Percentiles rank a stretch among this genome's conserved stretches.
Evolutionary conservation across 2,113 vertebrate genomes (phyloP).

Genomic region (Odocoileus hemionus): DNA sequence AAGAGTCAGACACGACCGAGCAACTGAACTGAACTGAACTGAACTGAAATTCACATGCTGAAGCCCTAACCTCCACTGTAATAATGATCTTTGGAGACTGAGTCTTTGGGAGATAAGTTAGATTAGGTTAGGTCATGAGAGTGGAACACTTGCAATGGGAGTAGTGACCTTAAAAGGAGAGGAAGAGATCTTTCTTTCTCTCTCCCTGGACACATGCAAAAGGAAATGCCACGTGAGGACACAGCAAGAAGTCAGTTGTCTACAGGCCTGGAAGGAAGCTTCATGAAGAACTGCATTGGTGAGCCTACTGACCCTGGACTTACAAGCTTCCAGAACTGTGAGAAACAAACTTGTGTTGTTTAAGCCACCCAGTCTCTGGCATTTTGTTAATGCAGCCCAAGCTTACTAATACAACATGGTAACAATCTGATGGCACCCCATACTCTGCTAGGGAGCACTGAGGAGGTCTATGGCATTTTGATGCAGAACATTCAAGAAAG

Average conservation of each 20-base stretch:
- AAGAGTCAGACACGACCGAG: neutral
- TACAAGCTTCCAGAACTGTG: neutral
- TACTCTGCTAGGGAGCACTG: neutral
- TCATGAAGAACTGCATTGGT: neutral
- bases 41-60: neutral
- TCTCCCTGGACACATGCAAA: neutral
- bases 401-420: neutral
- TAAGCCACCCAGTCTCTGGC: neutral
- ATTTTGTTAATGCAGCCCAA: neutral
- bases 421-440: neutral
- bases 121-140: neutral
- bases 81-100: neutral
- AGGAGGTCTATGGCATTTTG: neutral
- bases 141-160: neutral
- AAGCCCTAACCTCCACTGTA: neutral
- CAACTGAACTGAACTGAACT: neutral
- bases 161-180: neutral
- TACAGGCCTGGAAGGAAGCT: neutral
- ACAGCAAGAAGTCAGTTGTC: neutral
- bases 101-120: neutral
- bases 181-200: neutral
- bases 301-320: neutral
- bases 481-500: constrained; percentile 11
- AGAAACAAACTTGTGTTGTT: neutral
- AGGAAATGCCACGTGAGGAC: neutral